These are phyloP conservation scores for Piscicola geometra DNA, from an alignment of 2,888 invertebrate species.

Conservation along the genomic window DNA sequence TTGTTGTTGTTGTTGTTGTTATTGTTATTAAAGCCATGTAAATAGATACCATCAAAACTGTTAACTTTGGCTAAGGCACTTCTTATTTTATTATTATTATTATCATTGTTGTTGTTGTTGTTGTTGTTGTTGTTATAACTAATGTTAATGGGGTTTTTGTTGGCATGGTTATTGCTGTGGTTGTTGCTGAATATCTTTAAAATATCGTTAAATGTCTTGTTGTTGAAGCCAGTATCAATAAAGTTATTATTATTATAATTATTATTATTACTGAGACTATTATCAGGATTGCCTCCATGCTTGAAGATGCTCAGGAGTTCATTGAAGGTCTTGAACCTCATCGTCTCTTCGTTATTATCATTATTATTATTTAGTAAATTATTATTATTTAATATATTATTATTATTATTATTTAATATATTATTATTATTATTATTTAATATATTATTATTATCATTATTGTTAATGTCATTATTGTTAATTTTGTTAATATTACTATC, in stretches of 20 bases:
- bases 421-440: background rate
- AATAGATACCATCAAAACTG: background rate
- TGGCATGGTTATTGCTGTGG: background rate
- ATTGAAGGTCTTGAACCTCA: background rate
- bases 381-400: too few relatives aligned
- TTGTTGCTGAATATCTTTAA: too few relatives aligned
- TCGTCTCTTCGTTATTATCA: too few relatives aligned
- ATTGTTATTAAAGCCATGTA: background rate
- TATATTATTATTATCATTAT: background rate
- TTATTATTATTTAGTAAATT: too few relatives aligned
- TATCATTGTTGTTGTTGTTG: slow-evolving; percentile 2
- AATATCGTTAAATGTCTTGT: background rate
- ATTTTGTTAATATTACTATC: background rate
- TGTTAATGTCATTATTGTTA: background rate
- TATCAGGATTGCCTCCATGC: too few relatives aligned
- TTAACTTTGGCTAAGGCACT: slow-evolving; percentile 1
- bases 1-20: background rate
- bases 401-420: background rate
- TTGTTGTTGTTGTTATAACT: background rate
- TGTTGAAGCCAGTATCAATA: background rate
- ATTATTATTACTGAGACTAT: background rate
- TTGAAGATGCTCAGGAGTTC: background rate
- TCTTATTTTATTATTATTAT: background rate
- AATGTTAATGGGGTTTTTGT: background rate
- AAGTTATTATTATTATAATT: background rate